Base-by-base conservation (phyloP, 2,888 invertebrate genomes). In the Phrixothrix hirtus region DNA sequence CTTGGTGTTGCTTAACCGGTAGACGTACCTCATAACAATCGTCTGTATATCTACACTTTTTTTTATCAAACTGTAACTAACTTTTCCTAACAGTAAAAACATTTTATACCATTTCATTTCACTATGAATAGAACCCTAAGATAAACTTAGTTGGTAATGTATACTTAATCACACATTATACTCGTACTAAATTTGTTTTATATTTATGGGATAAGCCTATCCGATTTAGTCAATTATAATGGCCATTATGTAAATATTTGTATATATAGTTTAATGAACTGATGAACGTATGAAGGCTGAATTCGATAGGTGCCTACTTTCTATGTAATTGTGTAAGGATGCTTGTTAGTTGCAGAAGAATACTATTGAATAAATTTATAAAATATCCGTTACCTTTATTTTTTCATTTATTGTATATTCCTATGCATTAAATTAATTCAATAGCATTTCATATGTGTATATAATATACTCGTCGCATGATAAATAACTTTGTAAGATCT, bases 1-100 rank as follows among this genome's bases (percentile, higher is more conserved):
- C 78, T 48, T 80, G 79, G 76, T 81, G 80, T 66, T 81, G 81
- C 60, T 75, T 80, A 57, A 71, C 76, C 49, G 73, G 75, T 50
- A 67, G 73, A 55, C 66, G 75, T 49, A 73, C 74, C 46, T 75
- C 74, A 59, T 74, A 73, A 71, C 68, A 54, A 38, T 45, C 15
- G 46, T 37, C 30, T 36, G 16, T 31, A 26, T 35, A 11, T 36
- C 15, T 16, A 11, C 16, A n/a, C 10, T 36, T 36, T 37, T 14
- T 32, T 5, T 5, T 1, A 21, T 11, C 9, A 39, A 15, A n/a
- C n/a, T n/a, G n/a, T n/a, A n/a, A n/a, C n/a, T n/a, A n/a, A n/a
- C n/a, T n/a, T n/a, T n/a, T n/a, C n/a, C n/a, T n/a, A n/a, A n/a
- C n/a, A n/a, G n/a, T n/a, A n/a, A n/a, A n/a, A n/a, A n/a, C n/a